A percentile compares a stretch with the other conserved stretches of the same genome.
phyloP scores from a whole-genome alignment of 2,797 vertebrate genomes.

The Sardinella longiceps region DNA sequence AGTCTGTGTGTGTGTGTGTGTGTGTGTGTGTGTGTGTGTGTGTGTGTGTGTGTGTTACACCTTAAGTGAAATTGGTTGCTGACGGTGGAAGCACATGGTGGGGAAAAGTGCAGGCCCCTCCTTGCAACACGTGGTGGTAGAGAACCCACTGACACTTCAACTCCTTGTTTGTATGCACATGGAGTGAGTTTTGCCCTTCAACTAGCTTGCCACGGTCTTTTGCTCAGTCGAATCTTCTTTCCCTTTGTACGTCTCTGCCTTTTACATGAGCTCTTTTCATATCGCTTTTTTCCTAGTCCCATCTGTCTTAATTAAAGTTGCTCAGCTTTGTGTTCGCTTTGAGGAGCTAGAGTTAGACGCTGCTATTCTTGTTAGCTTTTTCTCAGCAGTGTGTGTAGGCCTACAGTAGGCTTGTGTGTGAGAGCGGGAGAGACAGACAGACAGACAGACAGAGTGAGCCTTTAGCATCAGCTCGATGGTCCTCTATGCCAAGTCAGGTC shows the following conservation, averaged over 20 bases:
- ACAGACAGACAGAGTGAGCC: neutral
- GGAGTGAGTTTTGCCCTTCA: neutral
- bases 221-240: neutral
- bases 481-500: neutral
- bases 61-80: neutral
- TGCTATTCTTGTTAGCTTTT: neutral
- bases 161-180: neutral
- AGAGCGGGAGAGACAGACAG: neutral
- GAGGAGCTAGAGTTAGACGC: too few species aligned
- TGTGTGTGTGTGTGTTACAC: neutral
- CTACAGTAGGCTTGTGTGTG: conserved; percentile 16
- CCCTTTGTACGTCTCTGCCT: neutral
- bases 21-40: neutral
- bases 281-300: neutral
- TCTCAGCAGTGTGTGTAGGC: conserved; percentile 2
- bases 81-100: neutral
- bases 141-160: neutral
- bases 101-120: neutral
- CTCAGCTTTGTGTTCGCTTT: neutral
- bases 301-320: neutral
- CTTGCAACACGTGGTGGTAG: neutral
- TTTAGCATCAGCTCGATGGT: neutral
- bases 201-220: neutral
- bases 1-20: neutral
- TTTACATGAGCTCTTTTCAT: neutral